These are phyloP conservation scores for Trichechus manatus DNA, from an alignment of 2,113 vertebrate species.

Conservation along the genomic window DNA sequence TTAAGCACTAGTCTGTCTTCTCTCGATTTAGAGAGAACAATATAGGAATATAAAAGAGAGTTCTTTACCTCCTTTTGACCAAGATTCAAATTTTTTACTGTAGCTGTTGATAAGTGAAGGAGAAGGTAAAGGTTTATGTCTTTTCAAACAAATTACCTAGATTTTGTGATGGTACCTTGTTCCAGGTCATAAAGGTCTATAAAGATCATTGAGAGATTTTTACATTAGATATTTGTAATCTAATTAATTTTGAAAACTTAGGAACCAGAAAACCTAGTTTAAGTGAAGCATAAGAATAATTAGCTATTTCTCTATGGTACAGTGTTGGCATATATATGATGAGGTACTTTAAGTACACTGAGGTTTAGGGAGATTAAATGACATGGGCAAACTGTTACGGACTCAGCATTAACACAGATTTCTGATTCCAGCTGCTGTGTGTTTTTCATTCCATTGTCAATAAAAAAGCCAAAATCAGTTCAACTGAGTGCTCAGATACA, in stretches of 20 bases:
- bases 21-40: neutral
- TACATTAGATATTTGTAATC: neutral
- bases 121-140: neutral
- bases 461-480: neutral
- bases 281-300: neutral
- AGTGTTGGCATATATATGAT: neutral
- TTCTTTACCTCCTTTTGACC: neutral
- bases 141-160: neutral
- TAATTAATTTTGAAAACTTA: slow-evolving; percentile 53
- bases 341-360: neutral
- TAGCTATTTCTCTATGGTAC: neutral
- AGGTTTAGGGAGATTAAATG: neutral
- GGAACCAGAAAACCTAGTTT: neutral
- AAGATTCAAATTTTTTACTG: neutral
- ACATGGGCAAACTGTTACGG: neutral
- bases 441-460: neutral
- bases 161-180: neutral
- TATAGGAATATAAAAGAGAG: neutral
- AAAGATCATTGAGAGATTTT: slow-evolving; percentile 3
- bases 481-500: neutral
- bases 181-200: neutral
- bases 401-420: neutral
- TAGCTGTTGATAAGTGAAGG: neutral
- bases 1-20: neutral
- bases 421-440: neutral